Conservation (phyloP, 2,888 invertebrate species). For the Apocheima hispidaria region DNA sequence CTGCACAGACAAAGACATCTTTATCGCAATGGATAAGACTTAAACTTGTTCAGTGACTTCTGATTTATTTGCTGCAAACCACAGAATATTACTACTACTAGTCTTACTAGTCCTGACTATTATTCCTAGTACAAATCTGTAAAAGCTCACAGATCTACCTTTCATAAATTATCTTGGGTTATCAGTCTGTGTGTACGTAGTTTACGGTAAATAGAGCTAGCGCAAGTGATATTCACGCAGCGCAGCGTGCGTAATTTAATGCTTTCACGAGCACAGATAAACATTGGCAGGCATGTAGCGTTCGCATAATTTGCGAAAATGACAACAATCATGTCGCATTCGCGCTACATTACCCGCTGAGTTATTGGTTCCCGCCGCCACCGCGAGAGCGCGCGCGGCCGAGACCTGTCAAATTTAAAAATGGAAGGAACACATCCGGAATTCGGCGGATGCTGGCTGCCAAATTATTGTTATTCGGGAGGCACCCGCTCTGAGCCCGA, state of each 20-base stretch:
- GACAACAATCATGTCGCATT: conserved; percentile 80
- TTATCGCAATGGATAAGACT: neutral
- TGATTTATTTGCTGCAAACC: too few species aligned
- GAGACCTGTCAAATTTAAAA: conserved; percentile 85
- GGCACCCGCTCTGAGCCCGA: conserved; percentile 61
- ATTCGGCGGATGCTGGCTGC: conserved; percentile 79
- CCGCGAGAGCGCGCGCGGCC: conserved; percentile 49
- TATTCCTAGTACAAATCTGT: too few species aligned
- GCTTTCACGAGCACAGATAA: conserved; percentile 77
- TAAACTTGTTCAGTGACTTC: too few species aligned
- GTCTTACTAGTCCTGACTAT: too few species aligned
- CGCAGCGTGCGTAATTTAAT: conserved; percentile 72
- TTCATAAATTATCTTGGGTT: too few species aligned
- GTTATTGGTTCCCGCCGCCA: conserved; percentile 65
- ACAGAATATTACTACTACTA: too few species aligned
- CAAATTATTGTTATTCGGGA: conserved; percentile 84
- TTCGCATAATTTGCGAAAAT: conserved; percentile 82
- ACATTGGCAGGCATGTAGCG: conserved; percentile 77
- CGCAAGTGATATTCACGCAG: conserved; percentile 68
- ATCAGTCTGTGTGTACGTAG: too few species aligned
- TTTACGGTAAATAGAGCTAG: conserved; percentile 45
- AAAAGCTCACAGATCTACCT: too few species aligned
- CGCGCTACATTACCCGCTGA: conserved; percentile 78
- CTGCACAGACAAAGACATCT: conserved; percentile 77
- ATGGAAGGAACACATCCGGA: conserved; percentile 81